Evolutionary conservation across 2,113 vertebrate species (phyloP), one percentile per base, ranked within the genome.

Genomic region (Callipepla californica): DNA sequence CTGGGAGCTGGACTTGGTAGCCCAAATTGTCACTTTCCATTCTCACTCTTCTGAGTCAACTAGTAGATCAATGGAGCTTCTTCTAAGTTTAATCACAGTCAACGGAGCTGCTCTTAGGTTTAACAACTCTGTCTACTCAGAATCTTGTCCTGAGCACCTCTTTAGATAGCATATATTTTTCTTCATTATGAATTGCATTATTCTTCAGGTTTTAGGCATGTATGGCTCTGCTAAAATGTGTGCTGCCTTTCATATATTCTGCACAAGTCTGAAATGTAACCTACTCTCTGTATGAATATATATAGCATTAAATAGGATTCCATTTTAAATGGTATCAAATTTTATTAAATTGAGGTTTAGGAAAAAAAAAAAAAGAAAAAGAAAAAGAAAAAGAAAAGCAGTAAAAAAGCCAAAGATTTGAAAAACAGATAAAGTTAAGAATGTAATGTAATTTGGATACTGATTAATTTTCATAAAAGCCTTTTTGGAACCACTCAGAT

Each of bases 391-490:
- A 61, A 62, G 16, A 28, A 53, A 53, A 21, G 3, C 17, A 53
- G 30, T 85, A 53, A 75, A 80, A 89, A 77, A 47, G 10, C 26
- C 42, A 63, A 38, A 83, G n/a, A 11, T 83, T 58, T 75, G 40
- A 90, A 90, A 86, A 95, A 36, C 13, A 63, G 67, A 34, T 88
- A 68, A 92, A 90, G 53, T 40, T 40, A 83, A 79, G 7, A 72
- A 45, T 68, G 67, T 68, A 38, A 80, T 83, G 16, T 48, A n/a
- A 80, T 94, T 84, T 73, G 87, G 44, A 75, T 61, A 68, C 9
- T 44, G 38, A 72, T 87, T 92, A 94, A 51, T 90, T 92, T 96
- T 75, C 51, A 58, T 91, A 83, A 94, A 92, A 92, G 30, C 26
- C 32, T 88, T 86, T 91, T 75, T 65, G 61, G 85, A 94, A 91